phyloP scores from a whole-genome alignment of 2,113 vertebrate genomes.

The Anarhynchus alexandrinus region DNA sequence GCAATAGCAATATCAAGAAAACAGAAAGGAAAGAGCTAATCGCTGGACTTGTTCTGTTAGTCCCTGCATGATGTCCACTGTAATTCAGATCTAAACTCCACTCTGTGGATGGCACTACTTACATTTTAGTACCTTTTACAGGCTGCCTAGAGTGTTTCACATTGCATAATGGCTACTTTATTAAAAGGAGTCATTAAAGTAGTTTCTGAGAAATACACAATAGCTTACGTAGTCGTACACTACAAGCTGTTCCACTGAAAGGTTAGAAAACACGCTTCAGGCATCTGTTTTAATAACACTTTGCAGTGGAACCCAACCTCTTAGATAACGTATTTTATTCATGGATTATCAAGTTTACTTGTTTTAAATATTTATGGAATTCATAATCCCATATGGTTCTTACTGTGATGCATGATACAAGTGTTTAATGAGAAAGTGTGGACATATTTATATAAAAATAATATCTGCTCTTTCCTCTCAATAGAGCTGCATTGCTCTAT shows the following conservation, averaged over 20 bases:
- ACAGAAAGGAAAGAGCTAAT: background rate
- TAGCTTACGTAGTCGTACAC: background rate
- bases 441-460: background rate
- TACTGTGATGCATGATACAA: background rate
- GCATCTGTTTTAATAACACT: background rate
- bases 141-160: background rate
- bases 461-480: background rate
- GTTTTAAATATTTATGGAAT: constrained; percentile 26
- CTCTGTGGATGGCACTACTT: background rate
- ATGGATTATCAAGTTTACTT: background rate
- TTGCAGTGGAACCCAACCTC: background rate
- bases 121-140: background rate
- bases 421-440: background rate
- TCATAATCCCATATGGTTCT: background rate
- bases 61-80: background rate
- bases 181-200: background rate
- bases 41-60: background rate
- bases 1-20: background rate
- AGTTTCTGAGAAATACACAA: background rate
- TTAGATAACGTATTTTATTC: constrained; percentile 36
- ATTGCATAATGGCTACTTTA: background rate
- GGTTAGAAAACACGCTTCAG: background rate
- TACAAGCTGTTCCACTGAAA: background rate
- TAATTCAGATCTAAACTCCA: background rate
- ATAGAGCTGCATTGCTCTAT: background rate